Evolutionary conservation across 2,113 vertebrate genomes (phyloP).

Genomic region (Heterotis niloticus): DNA sequence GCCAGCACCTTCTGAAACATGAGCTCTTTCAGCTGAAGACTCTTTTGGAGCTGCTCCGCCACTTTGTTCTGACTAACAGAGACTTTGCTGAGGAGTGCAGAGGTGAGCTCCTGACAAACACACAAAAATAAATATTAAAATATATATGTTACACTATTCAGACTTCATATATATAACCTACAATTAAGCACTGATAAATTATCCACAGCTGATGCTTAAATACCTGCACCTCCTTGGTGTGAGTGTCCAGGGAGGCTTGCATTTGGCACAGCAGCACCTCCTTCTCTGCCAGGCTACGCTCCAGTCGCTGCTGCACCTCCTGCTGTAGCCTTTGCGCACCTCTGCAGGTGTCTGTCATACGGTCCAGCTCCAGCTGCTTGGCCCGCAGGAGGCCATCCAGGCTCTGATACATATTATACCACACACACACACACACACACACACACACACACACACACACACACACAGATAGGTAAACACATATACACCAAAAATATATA

Average conservation of each 20-base stretch:
- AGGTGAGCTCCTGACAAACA: constrained; percentile 72
- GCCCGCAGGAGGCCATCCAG: constrained; percentile 78
- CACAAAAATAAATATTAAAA: neutral
- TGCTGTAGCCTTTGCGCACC: constrained; percentile 84
- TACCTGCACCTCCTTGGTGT: constrained; percentile 83
- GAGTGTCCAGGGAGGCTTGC: constrained; percentile 75
- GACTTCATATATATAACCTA: neutral
- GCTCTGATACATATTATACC: constrained; percentile 67
- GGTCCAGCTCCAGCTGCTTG: constrained; percentile 85
- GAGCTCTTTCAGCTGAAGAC: constrained; percentile 78
- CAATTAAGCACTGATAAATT: too few species aligned
- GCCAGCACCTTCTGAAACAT: constrained; percentile 84
- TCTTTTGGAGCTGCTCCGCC: constrained; percentile 75
- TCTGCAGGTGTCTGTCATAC: constrained; percentile 72
- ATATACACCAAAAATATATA: neutral
- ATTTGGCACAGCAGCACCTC: constrained; percentile 79
- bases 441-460: neutral
- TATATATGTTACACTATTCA: too few species aligned
- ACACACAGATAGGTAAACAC: neutral
- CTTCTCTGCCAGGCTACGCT: constrained; percentile 71
- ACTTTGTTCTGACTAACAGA: constrained; percentile 65
- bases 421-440: neutral
- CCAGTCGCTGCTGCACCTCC: constrained; percentile 73
- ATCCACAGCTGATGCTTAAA: constrained; percentile 26
- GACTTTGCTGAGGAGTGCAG: constrained; percentile 70